Conservation (phyloP, 2,797 vertebrate species). For the Podarcis siculus region DNA sequence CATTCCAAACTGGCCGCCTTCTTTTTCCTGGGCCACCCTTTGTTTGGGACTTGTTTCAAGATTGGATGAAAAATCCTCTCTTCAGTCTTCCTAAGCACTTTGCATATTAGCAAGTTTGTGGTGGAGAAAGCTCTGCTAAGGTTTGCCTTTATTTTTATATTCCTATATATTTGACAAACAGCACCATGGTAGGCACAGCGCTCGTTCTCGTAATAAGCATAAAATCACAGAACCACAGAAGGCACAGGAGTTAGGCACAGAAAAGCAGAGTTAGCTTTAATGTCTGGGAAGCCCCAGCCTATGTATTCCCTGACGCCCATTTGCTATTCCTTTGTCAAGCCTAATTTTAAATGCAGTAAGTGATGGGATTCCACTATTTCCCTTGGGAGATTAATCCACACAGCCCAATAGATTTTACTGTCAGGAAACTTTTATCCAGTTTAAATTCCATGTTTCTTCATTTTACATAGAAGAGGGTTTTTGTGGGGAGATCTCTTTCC, state of each 20-base stretch:
- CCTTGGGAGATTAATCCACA: constrained; percentile 32
- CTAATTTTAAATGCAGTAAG: neutral
- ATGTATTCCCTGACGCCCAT: constrained; percentile 12
- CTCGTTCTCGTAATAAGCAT: constrained; percentile 1
- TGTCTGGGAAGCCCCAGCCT: constrained; percentile 11
- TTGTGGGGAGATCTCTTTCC: neutral
- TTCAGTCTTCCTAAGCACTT: neutral
- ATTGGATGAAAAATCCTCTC: neutral
- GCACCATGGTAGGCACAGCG: neutral
- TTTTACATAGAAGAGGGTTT: constrained; percentile 22
- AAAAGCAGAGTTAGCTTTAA: constrained; percentile 31
- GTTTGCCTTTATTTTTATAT: constrained; percentile 10
- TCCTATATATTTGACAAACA: neutral
- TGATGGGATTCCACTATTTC: constrained; percentile 37
- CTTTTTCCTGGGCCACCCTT: neutral
- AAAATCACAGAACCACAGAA: constrained; percentile 9
- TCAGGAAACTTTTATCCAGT: constrained; percentile 16
- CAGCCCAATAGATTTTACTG: neutral
- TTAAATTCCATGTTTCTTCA: constrained; percentile 37
- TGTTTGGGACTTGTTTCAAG: neutral
- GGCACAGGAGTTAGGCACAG: neutral
- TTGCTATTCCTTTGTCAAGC: constrained; percentile 32
- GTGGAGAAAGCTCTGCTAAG: neutral
- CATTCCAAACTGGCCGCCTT: neutral
- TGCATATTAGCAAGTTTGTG: neutral